These are phyloP conservation scores for Enteromius argenteus DNA, from an alignment of 2,797 vertebrate genomes.

Conservation along the genomic window DNA sequence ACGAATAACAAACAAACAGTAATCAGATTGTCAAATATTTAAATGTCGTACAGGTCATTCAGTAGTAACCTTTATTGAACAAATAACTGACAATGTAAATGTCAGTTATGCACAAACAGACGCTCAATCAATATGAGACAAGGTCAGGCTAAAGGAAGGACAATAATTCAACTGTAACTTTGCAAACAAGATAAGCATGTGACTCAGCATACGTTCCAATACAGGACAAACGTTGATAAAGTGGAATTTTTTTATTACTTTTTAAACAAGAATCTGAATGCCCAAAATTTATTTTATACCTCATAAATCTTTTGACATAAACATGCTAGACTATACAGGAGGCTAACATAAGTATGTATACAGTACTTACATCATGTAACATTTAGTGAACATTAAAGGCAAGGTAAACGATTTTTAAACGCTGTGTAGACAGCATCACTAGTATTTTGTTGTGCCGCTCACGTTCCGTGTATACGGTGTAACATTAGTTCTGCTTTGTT, in stretches of 20 bases:
- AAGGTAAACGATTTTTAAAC: too few relatives aligned
- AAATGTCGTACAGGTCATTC: background rate
- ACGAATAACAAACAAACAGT: conserved; percentile 12
- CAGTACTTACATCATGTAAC: background rate
- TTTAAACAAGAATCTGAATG: background rate
- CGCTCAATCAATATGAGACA: background rate
- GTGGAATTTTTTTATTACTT: background rate
- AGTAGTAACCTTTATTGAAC: background rate
- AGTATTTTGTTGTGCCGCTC: too few relatives aligned
- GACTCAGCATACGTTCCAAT: background rate
- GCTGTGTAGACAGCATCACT: too few relatives aligned
- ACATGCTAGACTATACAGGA: background rate
- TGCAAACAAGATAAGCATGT: conserved; percentile 12
- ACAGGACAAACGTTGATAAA: background rate
- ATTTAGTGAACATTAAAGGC: background rate
- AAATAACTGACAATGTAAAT: conserved; percentile 25
- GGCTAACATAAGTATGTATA: background rate
- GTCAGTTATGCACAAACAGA: conserved; percentile 16
- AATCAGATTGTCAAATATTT: conserved; percentile 32
- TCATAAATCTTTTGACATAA: background rate
- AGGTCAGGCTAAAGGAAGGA: conserved; percentile 3
- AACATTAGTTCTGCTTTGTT: too few relatives aligned
- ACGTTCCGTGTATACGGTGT: too few relatives aligned
- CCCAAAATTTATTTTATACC: too few relatives aligned
- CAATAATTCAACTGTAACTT: background rate